phyloP scores from a whole-genome alignment of 2,888 invertebrate genomes.

The Eurytoma adleriae region DNA sequence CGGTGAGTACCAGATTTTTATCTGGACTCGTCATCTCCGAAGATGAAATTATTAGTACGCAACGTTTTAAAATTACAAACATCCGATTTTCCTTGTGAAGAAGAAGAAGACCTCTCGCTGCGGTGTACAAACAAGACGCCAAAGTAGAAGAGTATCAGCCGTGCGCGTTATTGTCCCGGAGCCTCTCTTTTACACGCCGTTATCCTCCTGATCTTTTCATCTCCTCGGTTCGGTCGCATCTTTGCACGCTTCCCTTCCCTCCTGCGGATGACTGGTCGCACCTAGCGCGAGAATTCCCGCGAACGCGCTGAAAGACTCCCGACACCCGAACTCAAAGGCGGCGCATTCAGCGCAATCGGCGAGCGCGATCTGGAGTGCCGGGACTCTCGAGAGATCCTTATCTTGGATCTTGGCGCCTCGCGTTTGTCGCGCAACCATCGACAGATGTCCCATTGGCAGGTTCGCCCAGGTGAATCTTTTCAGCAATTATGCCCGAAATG shows the following conservation, averaged over 20 bases:
- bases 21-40: too few species aligned
- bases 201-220: constrained; percentile 27
- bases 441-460: too few species aligned
- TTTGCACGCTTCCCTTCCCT: constrained; percentile 20
- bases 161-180: neutral
- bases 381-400: constrained; percentile 21
- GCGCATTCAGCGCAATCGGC: neutral
- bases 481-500: too few species aligned
- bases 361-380: constrained; percentile 20
- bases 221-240: neutral
- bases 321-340: constrained; percentile 10
- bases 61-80: too few species aligned
- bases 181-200: neutral
- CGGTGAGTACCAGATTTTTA: too few species aligned
- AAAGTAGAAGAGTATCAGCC: neutral
- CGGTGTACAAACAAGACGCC: too few species aligned
- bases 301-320: neutral
- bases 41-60: too few species aligned
- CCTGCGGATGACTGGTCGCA: constrained; percentile 28
- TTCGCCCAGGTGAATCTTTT: too few species aligned
- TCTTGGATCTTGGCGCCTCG: constrained; percentile 28
- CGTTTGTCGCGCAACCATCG: neutral
- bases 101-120: too few species aligned
- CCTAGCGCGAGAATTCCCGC: neutral
- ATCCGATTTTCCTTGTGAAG: too few species aligned